These are phyloP conservation scores for Eupelmus urozonus DNA, from an alignment of 2,888 invertebrate genomes.

Conservation along the genomic window DNA sequence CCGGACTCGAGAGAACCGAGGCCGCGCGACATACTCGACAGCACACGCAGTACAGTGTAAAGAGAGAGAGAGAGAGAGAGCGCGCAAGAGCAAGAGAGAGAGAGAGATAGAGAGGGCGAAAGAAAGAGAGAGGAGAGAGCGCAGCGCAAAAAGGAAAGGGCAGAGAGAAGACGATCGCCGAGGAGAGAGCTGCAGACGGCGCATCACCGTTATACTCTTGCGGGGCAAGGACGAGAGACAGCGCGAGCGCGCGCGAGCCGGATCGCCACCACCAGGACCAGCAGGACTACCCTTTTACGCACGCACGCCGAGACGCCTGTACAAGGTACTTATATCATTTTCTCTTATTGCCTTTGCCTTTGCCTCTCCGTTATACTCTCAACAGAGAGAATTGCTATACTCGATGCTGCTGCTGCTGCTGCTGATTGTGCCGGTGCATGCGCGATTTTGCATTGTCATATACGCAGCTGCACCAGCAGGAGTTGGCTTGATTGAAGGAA, in stretches of 20 bases:
- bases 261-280: background rate
- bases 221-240: slow-evolving; percentile 53
- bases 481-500: too few relatives aligned
- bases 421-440: too few relatives aligned
- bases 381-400: too few relatives aligned
- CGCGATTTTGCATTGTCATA: too few relatives aligned
- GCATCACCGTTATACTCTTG: slow-evolving; percentile 50
- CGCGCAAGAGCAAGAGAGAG: slow-evolving; percentile 2
- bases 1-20: slow-evolving; percentile 61
- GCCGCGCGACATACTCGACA: slow-evolving; percentile 56
- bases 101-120: slow-evolving; percentile 28
- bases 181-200: slow-evolving; percentile 27
- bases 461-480: too few relatives aligned
- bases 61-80: slow-evolving; percentile 37
- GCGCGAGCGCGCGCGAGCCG: slow-evolving; percentile 30
- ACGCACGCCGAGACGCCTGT: background rate
- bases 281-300: background rate
- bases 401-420: too few relatives aligned
- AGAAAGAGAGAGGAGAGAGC: slow-evolving; percentile 27
- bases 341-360: background rate
- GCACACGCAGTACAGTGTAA: slow-evolving; percentile 27
- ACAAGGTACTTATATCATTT: slow-evolving; percentile 16
- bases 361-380: too few relatives aligned
- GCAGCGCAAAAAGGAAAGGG: slow-evolving; percentile 29
- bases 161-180: slow-evolving; percentile 20